Base-by-base conservation (phyloP, 1,140 invertebrate genomes). In the Drosophila asahinai region DNA sequence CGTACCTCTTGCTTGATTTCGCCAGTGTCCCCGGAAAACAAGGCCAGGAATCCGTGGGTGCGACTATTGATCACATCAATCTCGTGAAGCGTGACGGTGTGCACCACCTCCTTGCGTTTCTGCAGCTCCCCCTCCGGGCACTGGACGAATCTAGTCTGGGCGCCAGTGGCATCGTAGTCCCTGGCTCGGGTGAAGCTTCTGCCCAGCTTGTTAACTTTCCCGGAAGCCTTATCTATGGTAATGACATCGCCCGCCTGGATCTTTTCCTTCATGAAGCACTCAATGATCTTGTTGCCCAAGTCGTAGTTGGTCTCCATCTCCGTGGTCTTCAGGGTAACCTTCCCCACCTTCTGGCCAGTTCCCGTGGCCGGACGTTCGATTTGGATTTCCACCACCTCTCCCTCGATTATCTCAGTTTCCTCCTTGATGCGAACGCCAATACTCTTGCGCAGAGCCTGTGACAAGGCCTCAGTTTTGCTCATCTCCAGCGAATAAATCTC, bases 231-330 rank as follows among this genome's bases (percentile, higher is more conserved):
- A 92, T 99, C 98, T 86, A 99, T 99, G 2, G 98, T 99, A 30
- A 99, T 98, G 4, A 99, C 97, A 94, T 99, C 98, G 7, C 98
- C 98, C 52, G 97, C 96, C 95, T 97, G 97, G n/a, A 98, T 96
- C 94, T 99, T 99, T 93, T 99, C 99, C 92, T 99, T 99, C 79
- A 98, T 96, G 43, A 99, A 95, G 64, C 97, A 97, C 93, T 99
- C 99, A 67, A 99, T 99, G 96, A 99, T 99, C 95, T 99, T 99
- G 59, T 97, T 97, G 30, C 99, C 99, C 84, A 99, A 95, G 93
- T 99, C 99, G 93, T 99, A 99, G 68, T 99, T 97, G 0, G 99
- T 99, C 94, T 99, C 99, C 99, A 99, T 99, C 93, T 99, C 99
- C 1, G 98, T 99, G 3, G 99, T 99, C 94, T 99, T 99, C 22